Evolutionary conservation across 2,113 vertebrate species (phyloP), one percentile per base, ranked within the genome.

Genomic region (Corythornis vintsioides): DNA sequence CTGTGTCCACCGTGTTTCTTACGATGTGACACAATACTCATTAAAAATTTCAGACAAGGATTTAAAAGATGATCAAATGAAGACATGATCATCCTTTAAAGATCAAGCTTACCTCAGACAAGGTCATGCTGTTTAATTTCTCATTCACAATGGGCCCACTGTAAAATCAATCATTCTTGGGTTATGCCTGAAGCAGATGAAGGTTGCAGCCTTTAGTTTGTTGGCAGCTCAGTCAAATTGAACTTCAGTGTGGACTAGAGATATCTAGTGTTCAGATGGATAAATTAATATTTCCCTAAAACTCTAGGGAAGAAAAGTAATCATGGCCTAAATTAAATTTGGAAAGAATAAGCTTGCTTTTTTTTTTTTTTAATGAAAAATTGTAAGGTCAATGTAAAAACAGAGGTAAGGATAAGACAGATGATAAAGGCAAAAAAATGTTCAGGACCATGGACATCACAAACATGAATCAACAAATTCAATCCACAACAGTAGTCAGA

Each of bases 91-190:
- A 77, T 69, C 60, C 75, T 79, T 89, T 81, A 93, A 69, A 94
- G 69, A 86, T 10, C 29, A 81, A 73, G 56, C 43, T 66, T 71
- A 56, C 72, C 60, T 89, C 71, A 70, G 52, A 93, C 70, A 56
- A 67, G 26, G 15, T 77, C 3, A 0, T 70, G 60, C 35, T 88
- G 60, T 80, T 86, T 92, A 85, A 71, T 74, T 89, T 78, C 52
- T 28, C 25, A 55, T 83, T 94, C 0, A 0, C 63, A 73, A 61
- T 42, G 42, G 33, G 5, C 6, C 47, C 28, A 29, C 42, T 60
- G 48, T 75, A 92, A 77, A 91, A 93, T 92, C 75, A 83, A 60
- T 92, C 33, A 77, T 50, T 77, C 47, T 31, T 67, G 56, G 55
- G 22, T 83, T 78, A 47, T 70, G 69, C 25, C 40, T 73, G 35